Percentiles rank a stretch among this genome's conserved stretches.
Conservation (phyloP, 2,888 invertebrate genomes). For the Leucoma salicis region DNA sequence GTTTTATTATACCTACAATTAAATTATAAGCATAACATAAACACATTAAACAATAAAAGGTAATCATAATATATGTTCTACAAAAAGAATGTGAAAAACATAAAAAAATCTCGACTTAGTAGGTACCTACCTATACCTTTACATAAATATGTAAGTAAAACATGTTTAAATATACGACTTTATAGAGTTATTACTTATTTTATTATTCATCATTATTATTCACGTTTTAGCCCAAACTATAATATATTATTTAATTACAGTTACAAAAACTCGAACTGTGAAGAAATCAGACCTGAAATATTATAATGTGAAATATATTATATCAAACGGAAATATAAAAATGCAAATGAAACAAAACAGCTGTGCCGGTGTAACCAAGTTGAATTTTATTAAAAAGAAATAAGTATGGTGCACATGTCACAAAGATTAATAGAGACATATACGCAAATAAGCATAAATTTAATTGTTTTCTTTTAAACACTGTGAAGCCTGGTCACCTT, state of each 20-base stretch:
- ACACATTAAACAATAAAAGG: neutral
- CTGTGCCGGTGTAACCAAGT: conserved; percentile 45
- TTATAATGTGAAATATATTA: conserved; percentile 30
- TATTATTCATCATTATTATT: neutral
- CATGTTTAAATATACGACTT: too few relatives aligned
- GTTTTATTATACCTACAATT: conserved; percentile 3
- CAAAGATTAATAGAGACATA: conserved; percentile 74
- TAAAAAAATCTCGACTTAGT: neutral
- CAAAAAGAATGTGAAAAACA: neutral
- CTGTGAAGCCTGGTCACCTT: conserved; percentile 46
- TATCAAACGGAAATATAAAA: conserved; percentile 53
- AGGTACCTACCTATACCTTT: neutral
- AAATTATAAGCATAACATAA: neutral
- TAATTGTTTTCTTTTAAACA: conserved; percentile 52
- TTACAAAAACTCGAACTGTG: conserved; percentile 1
- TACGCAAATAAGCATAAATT: conserved; percentile 66
- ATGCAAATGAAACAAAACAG: conserved; percentile 60
- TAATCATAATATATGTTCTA: neutral
- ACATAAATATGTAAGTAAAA: too few relatives aligned
- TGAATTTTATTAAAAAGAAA: conserved; percentile 32
- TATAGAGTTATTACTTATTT: too few relatives aligned
- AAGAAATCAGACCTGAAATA: neutral
- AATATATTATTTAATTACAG: neutral
- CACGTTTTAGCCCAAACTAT: neutral
- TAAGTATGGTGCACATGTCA: conserved; percentile 48